Evolutionary conservation across 2,797 vertebrate genomes (phyloP), one percentile per base, ranked within the genome.

Genomic region (Chiloscyllium punctatum): DNA sequence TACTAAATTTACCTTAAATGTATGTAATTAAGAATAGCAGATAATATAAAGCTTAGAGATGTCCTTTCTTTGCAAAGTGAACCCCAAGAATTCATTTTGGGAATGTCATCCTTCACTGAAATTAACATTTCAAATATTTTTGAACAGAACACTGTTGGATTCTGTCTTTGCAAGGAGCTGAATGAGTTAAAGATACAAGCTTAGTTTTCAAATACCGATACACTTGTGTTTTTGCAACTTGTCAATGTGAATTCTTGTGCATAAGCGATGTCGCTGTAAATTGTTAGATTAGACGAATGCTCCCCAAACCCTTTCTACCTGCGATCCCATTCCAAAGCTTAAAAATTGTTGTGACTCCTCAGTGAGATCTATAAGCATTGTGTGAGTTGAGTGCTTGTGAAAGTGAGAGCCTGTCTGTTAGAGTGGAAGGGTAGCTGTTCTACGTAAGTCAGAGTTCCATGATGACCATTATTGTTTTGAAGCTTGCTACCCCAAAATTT

Each of bases 81-180:
- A 66, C 21, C 33, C 18, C 66, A 91, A 66, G 16, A n/a, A 37
- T 66, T 53, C 21, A 37, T 37, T 90, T 82, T 23, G 42, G 82
- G 23, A 48, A 84, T 23, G 82, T 21, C 82, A 9, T 84, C 82
- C 21, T 84, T 21, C 82, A 48, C 84, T 91, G 33, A 91, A 37
- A 91, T 91, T 91, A 37, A n/a, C 30, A 68, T 68, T 66, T 91
- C 66, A 18, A 91, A 62, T 21, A 91, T 91, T 91, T n/a, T 91
- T 91, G 88, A 21, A 91, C 68, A 68, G 62, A 66, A 91, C 16
- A 68, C 5, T 33, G 25, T 42, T 84, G 21, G 21, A 84, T 84
- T 48, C 48, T 84, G 82, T 6, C 37, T 84, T n/a, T 33, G 62
- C 6, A 48, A 48, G 42, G 21, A 48, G 21, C 21, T 84, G 62